A percentile compares a stretch with the other conserved stretches of the same genome.
Conservation (phyloP, 2,888 invertebrate genomes). For the Caenorhabditis angaria region DNA sequence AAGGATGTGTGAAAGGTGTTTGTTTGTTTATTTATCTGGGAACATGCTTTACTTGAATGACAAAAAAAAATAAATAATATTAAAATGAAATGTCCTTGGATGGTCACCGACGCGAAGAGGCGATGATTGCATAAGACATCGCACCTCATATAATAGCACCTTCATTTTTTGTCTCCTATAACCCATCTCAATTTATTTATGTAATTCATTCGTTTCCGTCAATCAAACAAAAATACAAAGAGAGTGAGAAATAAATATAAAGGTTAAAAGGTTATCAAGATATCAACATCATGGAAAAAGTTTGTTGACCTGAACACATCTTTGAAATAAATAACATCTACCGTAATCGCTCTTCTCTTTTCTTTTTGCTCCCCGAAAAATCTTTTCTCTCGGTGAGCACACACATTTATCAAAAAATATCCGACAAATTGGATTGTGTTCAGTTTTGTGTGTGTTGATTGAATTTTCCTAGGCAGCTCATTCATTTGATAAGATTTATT, state of each 20-base stretch:
- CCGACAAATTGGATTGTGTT: constrained; percentile 43
- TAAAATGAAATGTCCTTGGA: constrained; percentile 24
- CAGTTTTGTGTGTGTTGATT: constrained; percentile 24
- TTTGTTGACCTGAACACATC: no score
- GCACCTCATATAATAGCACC: constrained; percentile 38
- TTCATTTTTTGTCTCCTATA: not conserved
- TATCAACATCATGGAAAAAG: no score
- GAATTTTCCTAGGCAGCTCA: constrained; percentile 15
- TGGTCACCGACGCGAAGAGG: constrained; percentile 46
- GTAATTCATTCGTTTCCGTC: constrained; percentile 2
- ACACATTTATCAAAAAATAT: constrained; percentile 41
- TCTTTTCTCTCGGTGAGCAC: not conserved
- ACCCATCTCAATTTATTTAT: constrained; percentile 7
- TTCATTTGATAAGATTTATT: constrained; percentile 47
- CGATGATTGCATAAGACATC: constrained; percentile 44
- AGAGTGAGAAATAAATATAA: not conserved
- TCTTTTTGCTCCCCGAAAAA: not conserved
- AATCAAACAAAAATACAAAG: constrained; percentile 7
- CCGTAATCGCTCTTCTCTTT: constrained; percentile 17
- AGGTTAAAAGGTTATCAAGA: not conserved
- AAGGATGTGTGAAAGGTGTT: no score
- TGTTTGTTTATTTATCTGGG: constrained; percentile 18
- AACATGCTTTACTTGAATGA: constrained; percentile 27
- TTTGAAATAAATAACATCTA: constrained; percentile 19
- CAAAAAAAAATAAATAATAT: not conserved